A percentile compares a stretch with the other conserved stretches of the same genome.
Evolutionary conservation across 1,140 invertebrate genomes (phyloP).

Genomic region (Campoletis sonorensis): DNA sequence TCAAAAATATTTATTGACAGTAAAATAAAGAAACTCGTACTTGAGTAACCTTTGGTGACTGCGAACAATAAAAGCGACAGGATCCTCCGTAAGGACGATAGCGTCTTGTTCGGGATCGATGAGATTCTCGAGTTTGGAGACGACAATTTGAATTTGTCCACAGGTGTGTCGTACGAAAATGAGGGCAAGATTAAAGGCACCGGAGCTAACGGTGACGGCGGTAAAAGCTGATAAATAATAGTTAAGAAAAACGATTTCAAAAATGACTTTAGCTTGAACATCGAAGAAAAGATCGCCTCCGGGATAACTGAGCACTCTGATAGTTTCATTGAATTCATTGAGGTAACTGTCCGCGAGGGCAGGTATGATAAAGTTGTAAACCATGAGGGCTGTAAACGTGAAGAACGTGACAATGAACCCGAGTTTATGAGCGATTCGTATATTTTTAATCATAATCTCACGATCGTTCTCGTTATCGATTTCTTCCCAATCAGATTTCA

Average conservation of each 20-base stretch:
- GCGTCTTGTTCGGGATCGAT: neutral
- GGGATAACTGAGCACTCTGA: conserved; percentile 57
- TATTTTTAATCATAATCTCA: conserved; percentile 26
- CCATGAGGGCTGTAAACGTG: conserved; percentile 52
- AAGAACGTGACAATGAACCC: conserved; percentile 49
- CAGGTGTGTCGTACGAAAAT: conserved; percentile 59
- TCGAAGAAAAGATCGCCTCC: conserved; percentile 57
- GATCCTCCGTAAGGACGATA: neutral
- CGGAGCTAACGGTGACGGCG: conserved; percentile 52
- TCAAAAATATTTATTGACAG: too few relatives aligned
- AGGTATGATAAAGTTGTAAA: conserved; percentile 30
- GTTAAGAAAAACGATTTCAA: conserved; percentile 55
- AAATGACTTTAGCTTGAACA: conserved; percentile 45
- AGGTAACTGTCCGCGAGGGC: conserved; percentile 5
- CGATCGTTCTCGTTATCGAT: conserved; percentile 39
- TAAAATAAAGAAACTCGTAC: conserved; percentile 37
- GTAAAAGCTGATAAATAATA: conserved; percentile 54
- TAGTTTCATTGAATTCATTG: conserved; percentile 45
- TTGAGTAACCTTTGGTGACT: conserved; percentile 51
- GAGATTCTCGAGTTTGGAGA: conserved; percentile 49
- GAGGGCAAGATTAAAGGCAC: conserved; percentile 55
- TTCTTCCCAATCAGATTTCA: conserved; percentile 56
- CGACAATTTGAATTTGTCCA: conserved; percentile 58
- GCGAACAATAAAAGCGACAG: conserved; percentile 9
- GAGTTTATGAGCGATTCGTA: conserved; percentile 47